Conservation (phyloP, 2,113 vertebrate species). For the Nycticryphes semicollaris region DNA sequence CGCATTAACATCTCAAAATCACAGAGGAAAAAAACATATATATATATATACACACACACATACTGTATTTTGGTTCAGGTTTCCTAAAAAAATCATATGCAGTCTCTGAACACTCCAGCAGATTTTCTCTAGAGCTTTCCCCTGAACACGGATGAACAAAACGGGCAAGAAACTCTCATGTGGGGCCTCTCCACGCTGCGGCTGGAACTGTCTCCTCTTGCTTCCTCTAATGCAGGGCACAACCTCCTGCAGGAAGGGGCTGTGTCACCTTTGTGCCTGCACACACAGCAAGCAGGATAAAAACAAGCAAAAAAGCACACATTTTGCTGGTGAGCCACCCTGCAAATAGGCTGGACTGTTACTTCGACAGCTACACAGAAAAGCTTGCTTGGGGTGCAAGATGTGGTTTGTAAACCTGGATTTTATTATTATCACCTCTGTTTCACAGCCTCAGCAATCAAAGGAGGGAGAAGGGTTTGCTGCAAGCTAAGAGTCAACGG, state of each 20-base stretch:
- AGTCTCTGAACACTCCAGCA: neutral
- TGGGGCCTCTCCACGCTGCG: fast-evolving
- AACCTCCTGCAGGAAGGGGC: neutral
- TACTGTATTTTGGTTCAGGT: too few species aligned
- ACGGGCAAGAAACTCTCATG: neutral
- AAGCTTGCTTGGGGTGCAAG: neutral
- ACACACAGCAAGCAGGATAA: neutral
- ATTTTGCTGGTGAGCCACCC: neutral
- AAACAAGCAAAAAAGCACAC: neutral
- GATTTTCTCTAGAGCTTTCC: neutral
- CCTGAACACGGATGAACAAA: neutral
- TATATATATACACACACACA: too few species aligned
- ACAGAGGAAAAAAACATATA: too few species aligned
- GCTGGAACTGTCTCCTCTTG: neutral
- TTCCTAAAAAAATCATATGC: neutral
- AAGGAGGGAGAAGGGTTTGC: neutral
- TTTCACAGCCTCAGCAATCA: neutral
- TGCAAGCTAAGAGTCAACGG: neutral
- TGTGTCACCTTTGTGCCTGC: neutral
- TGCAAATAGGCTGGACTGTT: neutral
- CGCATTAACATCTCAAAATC: neutral
- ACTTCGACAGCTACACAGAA: neutral
- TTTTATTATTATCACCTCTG: neutral
- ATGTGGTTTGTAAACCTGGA: neutral
- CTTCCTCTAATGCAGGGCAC: neutral